These are phyloP conservation scores for Acanthiza pusilla DNA, from an alignment of 2,797 vertebrate species.

Conservation along the genomic window DNA sequence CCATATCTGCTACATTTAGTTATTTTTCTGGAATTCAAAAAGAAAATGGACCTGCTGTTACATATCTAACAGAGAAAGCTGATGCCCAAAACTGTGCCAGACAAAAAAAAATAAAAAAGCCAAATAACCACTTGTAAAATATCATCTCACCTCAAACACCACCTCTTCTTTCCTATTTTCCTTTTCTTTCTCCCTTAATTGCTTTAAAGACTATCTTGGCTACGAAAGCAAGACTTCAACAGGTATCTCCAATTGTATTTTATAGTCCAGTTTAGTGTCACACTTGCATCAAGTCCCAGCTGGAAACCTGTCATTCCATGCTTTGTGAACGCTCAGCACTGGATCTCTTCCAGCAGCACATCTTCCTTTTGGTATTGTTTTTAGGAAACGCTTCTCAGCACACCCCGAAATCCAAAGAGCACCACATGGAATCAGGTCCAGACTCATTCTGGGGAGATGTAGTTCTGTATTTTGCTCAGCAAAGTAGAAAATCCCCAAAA, in stretches of 20 bases:
- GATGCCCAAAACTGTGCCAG: not conserved
- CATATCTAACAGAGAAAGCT: not conserved
- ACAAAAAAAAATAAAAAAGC: not conserved
- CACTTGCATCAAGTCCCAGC: not conserved
- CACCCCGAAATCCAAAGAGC: not conserved
- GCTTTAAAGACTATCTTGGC: not conserved
- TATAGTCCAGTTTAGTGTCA: not conserved
- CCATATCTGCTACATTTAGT: not conserved
- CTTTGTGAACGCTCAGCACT: not conserved
- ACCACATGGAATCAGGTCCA: not conserved
- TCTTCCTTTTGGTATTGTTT: not conserved
- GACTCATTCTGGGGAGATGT: not conserved
- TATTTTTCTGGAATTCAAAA: not conserved
- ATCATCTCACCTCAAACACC: not conserved
- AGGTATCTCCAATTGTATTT: not conserved
- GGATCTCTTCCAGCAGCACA: not conserved
- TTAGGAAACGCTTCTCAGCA: not conserved
- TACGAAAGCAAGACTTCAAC: not conserved
- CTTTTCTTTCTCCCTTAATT: not conserved
- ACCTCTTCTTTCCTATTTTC: not conserved
- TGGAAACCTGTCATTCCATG: not conserved
- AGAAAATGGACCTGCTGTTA: not conserved
- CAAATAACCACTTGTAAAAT: not conserved
- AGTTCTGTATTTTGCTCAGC: not conserved
- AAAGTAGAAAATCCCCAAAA: not conserved